Evolutionary conservation across 2,113 vertebrate species (phyloP), one percentile per base, ranked within the genome.

Genomic region (Panurus biarmicus): DNA sequence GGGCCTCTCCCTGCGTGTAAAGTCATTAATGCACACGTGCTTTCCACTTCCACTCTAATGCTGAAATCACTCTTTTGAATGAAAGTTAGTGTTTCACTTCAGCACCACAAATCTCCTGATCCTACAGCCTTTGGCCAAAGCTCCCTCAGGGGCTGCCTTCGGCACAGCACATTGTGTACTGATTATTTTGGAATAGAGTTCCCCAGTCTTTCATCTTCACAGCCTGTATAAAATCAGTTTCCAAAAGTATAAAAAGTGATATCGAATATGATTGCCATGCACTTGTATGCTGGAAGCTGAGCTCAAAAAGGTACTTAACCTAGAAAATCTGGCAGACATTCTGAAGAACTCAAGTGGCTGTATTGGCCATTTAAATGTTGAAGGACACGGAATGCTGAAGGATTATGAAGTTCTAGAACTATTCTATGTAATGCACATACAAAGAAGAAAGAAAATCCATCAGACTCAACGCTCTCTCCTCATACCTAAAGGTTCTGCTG

Each of bases 41-140:
- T 88, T 85, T 73, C 75, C 31, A 26, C 85, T 85, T 61, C 36
- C 57, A 71, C 50, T 19, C 64, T 70, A 94, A 84, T 42, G 56
- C 88, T 71, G 65, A 81, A 93, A 92, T 65, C 47, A 7, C 51
- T 51, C 56, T 23, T 67, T 6, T 80, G 74, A 94, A 94, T 61
- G 35, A 35, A 74, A 89, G 58, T 65, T 69, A 87, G 73, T 94
- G 91, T 93, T 93, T 25, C 51, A 31, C 40, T 90, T 89, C 62
- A 72, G 80, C 62, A 56, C 48, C 33, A 47, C 70, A 85, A 77
- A 94, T 78, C 94, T 91, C 93, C 73, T 47, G 50, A 94, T 73
- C 66, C 77, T 22, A 3, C 50, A 19, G 47, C 74, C 77, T 72
- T 67, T 44, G 78, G 89, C 81, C 70, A 70, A 50, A 61, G 70